These are phyloP conservation scores for Ambastaia sidthimunki DNA, from an alignment of 2,797 vertebrate species.

Conservation along the genomic window DNA sequence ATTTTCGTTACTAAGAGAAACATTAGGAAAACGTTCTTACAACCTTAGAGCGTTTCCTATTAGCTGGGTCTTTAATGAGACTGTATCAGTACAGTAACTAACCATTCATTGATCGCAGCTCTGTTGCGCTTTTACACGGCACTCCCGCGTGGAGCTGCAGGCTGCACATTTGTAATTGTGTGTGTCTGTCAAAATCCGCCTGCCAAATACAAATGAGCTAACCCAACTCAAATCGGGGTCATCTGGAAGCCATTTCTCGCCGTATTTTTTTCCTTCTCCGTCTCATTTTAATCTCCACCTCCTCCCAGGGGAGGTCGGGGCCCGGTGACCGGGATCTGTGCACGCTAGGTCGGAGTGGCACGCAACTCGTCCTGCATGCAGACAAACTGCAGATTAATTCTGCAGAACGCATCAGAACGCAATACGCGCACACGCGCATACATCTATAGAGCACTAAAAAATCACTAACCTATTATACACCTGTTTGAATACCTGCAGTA, in stretches of 20 bases:
- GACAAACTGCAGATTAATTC: conserved; percentile 68
- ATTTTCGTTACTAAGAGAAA: no score
- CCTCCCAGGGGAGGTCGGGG: conserved; percentile 75
- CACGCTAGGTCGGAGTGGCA: conserved; percentile 77
- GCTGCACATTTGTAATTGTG: conserved; percentile 12
- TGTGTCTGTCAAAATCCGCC: conserved; percentile 61
- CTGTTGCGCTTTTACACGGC: no score
- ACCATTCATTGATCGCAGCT: neutral
- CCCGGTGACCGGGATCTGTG: conserved; percentile 74
- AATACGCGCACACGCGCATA: neutral
- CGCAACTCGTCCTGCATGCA: conserved; percentile 78
- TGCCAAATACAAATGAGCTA: conserved; percentile 70
- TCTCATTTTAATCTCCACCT: conserved; percentile 81
- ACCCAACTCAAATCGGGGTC: conserved; percentile 70
- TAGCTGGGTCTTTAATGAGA: no score
- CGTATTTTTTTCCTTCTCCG: conserved; percentile 68
- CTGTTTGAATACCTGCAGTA: neutral
- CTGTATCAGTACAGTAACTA: neutral
- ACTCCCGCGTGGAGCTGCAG: no score
- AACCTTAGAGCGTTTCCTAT: no score
- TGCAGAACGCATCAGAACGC: conserved; percentile 69
- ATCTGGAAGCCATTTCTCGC: conserved; percentile 83
- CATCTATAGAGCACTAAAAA: neutral
- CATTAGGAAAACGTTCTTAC: no score
- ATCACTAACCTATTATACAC: neutral